phyloP scores from a whole-genome alignment of 2,888 invertebrate genomes.

The Hemaris fuciformis region DNA sequence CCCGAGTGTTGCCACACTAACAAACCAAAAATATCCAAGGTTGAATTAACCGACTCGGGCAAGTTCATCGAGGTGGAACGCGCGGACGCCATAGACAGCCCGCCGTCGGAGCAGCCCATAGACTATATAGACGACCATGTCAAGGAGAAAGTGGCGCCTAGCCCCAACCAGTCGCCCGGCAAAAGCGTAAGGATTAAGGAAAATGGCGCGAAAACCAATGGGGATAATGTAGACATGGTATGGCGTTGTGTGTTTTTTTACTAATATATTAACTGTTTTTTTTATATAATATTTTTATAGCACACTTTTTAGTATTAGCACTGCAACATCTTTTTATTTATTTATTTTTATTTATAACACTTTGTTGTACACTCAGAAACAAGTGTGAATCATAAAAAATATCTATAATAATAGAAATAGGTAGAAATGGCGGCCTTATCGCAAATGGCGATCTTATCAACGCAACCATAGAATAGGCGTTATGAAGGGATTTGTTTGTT shows the following conservation, averaged over 20 bases:
- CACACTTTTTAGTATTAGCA: background rate
- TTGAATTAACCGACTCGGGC: conserved; percentile 76
- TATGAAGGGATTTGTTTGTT: background rate
- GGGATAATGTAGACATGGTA: conserved; percentile 56
- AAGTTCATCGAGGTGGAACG: conserved; percentile 79
- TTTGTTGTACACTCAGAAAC: background rate
- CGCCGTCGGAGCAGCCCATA: conserved; percentile 20
- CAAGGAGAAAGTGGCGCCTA: conserved; percentile 39
- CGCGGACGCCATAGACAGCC: conserved; percentile 42
- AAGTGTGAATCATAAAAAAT: too few relatives aligned
- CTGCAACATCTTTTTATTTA: background rate
- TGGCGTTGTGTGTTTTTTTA: conserved; percentile 31
- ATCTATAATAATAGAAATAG: too few relatives aligned
- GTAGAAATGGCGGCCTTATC: too few relatives aligned
- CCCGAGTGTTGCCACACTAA: conserved; percentile 64
- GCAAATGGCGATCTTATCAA: too few relatives aligned
- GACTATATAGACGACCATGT: conserved; percentile 26
- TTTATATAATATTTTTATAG: conserved; percentile 7
- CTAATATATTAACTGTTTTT: conserved; percentile 36
- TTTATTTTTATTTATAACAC: background rate
- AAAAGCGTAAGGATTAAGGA: conserved; percentile 74
- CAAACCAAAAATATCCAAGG: conserved; percentile 65
- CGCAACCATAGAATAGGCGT: background rate
- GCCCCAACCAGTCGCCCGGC: conserved; percentile 65
- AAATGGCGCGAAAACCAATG: conserved; percentile 64